A percentile compares a stretch with the other conserved stretches of the same genome.
These are phyloP conservation scores for Bucorvus abyssinicus DNA, from an alignment of 2,797 vertebrate genomes.

Conservation along the genomic window DNA sequence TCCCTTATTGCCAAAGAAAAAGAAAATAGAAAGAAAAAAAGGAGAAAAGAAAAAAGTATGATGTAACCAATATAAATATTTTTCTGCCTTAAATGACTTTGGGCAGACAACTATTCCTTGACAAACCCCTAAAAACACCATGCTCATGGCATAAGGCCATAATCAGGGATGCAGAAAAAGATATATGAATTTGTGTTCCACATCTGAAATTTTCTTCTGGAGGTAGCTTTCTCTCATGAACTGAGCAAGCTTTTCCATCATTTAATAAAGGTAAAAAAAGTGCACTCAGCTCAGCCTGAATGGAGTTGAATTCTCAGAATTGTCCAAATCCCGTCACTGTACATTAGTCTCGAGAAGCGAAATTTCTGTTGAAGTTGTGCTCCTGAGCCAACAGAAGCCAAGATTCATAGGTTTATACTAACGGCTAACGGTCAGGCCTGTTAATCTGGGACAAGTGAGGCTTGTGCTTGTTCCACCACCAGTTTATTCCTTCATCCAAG, in stretches of 20 bases:
- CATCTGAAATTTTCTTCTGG: background rate
- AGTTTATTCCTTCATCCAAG: background rate
- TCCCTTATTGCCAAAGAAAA: background rate
- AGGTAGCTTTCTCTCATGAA: background rate
- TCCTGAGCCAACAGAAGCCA: background rate
- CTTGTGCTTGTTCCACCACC: background rate
- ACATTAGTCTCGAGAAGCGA: background rate
- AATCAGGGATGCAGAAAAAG: background rate
- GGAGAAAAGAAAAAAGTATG: background rate
- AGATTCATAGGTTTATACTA: background rate
- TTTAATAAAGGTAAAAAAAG: background rate
- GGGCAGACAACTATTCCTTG: background rate
- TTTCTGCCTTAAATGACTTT: background rate
- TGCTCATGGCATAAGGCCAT: background rate
- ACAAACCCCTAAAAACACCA: background rate
- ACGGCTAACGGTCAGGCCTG: background rate
- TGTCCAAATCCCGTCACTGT: fast-evolving
- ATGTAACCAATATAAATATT: background rate
- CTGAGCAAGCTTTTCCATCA: background rate
- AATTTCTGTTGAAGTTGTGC: background rate
- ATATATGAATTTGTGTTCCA: background rate
- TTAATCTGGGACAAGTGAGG: background rate
- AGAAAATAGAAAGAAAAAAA: too few relatives aligned
- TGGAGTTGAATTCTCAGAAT: background rate
- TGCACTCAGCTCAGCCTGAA: background rate